Evolutionary conservation across 2,113 vertebrate genomes (phyloP).

Genomic region (Ciconia stormi): DNA sequence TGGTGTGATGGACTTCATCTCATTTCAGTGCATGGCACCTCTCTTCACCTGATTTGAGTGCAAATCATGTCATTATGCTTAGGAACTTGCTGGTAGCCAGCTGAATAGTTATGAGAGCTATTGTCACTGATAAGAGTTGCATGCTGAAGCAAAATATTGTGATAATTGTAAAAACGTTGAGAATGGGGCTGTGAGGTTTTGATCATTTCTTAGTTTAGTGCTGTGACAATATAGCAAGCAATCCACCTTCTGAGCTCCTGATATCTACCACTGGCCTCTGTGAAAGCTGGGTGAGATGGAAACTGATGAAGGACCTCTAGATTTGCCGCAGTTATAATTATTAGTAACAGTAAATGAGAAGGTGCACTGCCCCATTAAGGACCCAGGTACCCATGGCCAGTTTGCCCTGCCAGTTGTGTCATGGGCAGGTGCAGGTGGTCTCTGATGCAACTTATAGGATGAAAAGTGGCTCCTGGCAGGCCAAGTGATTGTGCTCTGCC

Average conservation of each 20-base stretch:
- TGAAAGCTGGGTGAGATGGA: neutral
- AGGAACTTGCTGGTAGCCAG: neutral
- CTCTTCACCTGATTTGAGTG: neutral
- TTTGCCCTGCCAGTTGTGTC: rapidly evolving
- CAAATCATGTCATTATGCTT: neutral
- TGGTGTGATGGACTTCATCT: neutral
- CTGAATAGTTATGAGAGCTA: neutral
- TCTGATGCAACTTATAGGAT: neutral
- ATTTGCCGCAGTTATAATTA: neutral
- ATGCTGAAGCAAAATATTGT: neutral
- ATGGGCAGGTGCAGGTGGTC: rapidly evolving
- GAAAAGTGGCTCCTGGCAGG: neutral
- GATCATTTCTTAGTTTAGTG: neutral
- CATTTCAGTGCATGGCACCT: neutral
- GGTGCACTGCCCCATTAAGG: too few species aligned
- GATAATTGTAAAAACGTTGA: neutral
- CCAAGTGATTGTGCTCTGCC: neutral
- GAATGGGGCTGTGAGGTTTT: neutral
- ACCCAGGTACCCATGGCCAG: rapidly evolving
- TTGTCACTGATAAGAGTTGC: neutral
- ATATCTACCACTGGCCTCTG: neutral
- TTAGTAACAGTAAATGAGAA: neutral
- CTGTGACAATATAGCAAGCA: neutral
- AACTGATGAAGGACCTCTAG: neutral
- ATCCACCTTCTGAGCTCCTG: neutral